Base-by-base conservation (phyloP, 2,797 vertebrate genomes). In the Coregonus suidteri region DNA sequence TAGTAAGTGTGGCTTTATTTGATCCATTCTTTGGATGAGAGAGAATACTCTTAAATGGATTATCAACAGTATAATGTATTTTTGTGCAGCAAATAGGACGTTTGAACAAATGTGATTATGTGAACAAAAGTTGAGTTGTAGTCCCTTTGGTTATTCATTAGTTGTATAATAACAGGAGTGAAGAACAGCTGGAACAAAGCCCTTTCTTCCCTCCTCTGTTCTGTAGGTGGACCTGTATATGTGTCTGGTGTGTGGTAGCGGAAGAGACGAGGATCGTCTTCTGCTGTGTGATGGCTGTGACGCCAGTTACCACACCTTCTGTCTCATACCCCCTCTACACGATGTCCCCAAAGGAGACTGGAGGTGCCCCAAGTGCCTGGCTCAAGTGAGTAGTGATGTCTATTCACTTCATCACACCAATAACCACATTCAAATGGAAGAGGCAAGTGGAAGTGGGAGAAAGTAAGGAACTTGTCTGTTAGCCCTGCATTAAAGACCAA, bases 271-370 rank as follows among this genome's bases (percentile, higher is more conserved):
- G 84, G 98, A 99, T 78, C 92, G 96, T 0, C 94, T 99, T 78
- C 94, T 99, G 83, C 87, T 99, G 79, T 99, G 98, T 70, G 97
- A 99, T 0, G 98, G 97, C 77, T 99, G 98, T 88, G 98, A 99
- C 62, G 98, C 98, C 91, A 99, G 98, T 87, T 99, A 98, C 91
- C 98, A 99, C 85, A 99, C 97, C 6, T 99, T 98, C 80, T 99
- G 98, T 86, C 93, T 99, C 83, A 95, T 99, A 83, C 98, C 97
- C 6, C 95, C 97, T 2, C 96, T 99, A 52, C 92, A 94, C 0
- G 97, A 98, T 25, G 95, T 99, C 77, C 98, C 98, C 76, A 98
- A 94, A 87, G 97, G 98, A 84, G 98, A 99, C 88, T 99, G 98
- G 98, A 94, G 98, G 85, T 99, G 98, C 85, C 98, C 98, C 83